Conservation (phyloP, 2,113 vertebrate species). For the Proteles cristata region DNA sequence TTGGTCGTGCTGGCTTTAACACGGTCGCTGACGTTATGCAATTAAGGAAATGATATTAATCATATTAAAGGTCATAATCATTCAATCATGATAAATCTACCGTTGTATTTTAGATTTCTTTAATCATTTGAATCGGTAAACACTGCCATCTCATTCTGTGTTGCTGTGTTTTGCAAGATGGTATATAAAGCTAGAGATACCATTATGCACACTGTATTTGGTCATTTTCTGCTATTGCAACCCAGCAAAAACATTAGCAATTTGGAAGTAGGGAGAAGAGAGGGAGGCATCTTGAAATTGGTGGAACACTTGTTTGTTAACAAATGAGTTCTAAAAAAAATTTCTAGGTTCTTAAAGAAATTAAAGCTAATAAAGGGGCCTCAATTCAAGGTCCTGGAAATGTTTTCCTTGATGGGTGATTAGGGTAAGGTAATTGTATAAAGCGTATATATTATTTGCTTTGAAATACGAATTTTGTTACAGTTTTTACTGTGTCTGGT, state of each 20-base stretch:
- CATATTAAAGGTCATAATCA: not conserved
- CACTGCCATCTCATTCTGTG: not conserved
- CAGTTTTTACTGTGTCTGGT: not conserved
- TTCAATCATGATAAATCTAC: not conserved
- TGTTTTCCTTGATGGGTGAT: not conserved
- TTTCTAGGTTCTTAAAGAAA: not conserved
- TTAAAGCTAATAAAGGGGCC: not conserved
- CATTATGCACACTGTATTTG: not conserved
- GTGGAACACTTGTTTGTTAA: slow-evolving; percentile 1
- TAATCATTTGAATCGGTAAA: not conserved
- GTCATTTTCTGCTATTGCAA: not conserved
- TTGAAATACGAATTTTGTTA: slow-evolving; percentile 33
- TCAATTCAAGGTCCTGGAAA: not conserved
- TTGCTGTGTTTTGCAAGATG: not conserved
- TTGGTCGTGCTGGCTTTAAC: not conserved
- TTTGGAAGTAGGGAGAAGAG: not conserved
- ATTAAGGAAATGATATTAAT: not conserved
- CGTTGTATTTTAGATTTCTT: not conserved
- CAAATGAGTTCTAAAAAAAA: not conserved
- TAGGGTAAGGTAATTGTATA: not conserved
- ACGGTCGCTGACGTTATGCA: not conserved
- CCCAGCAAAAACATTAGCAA: not conserved
- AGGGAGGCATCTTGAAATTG: slow-evolving; percentile 5
- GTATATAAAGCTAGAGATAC: not conserved
- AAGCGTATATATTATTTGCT: slow-evolving; percentile 20